Base-by-base conservation (phyloP, 1,140 invertebrate genomes). In the Pseudomyrmex pallidus region DNA sequence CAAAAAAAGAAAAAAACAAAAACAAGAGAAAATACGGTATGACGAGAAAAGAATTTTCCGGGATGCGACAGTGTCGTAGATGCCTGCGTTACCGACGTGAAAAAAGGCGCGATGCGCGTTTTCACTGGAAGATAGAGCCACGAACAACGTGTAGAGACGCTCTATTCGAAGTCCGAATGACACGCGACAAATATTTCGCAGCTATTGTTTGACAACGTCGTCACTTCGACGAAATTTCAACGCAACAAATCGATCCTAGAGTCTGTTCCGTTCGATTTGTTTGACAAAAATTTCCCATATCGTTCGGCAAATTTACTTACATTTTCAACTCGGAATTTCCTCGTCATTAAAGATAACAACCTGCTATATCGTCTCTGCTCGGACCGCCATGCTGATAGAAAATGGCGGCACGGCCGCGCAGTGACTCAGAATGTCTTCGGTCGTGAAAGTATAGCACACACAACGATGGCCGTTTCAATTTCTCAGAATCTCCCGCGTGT, bases 101-200 rank as follows among this genome's bases (percentile, higher is more conserved):
- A 82, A 90, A 89, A 68, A 85, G 61, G 74, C 50, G 80, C 66
- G 61, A 73, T 54, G 50, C 85, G 83, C 62, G 59, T 76, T 85
- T 86, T 82, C 74, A 83, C 89, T 92, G 88, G 59, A 88, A 93
- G 92, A 93, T 92, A 91, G 92, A 92, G 92, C 92, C 92, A 93
- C 92, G 17, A 52, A 91, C 74, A 83, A 68, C 84, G 76, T 35
- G 35, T 61, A 59, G 76, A 70, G 64, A 35, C 17, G 62, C 76
- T 78, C 64, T 78, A 70, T 25, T 48, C 61, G 61, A 48, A 46
- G 57, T 59, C 50, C 52, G 22, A 15, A 59, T 17, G 50, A 64
- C 44, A 74, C 62, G 62, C 54, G 59, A 54, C 61, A 13, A 13
- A 4, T 63, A 54, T 17, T 72, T 57, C 74, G 13, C 20, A 46